A percentile compares a stretch with the other conserved stretches of the same genome.
Evolutionary conservation across 2,888 invertebrate genomes (phyloP).

Genomic region (Agonopterix alstromeriana): DNA sequence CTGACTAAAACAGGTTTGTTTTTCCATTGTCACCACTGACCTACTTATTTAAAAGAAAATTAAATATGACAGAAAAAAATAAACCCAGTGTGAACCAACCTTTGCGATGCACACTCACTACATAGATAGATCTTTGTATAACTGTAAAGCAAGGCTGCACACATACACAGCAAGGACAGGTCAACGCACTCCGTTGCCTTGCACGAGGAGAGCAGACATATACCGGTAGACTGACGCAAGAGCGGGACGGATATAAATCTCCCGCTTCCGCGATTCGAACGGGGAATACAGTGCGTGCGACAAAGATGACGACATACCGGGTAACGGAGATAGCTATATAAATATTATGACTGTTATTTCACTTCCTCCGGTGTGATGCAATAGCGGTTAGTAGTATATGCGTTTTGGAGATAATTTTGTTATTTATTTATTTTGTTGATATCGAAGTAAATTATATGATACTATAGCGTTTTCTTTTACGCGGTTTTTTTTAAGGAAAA

Average conservation of each 20-base stretch:
- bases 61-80: slow-evolving; percentile 10
- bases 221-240: slow-evolving; percentile 25
- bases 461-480: no score
- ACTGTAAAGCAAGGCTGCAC: slow-evolving; percentile 76
- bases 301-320: slow-evolving; percentile 49
- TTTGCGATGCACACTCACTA: slow-evolving; percentile 58
- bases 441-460: no score
- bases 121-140: slow-evolving; percentile 49
- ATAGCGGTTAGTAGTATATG: slow-evolving; percentile 59
- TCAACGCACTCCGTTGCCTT: slow-evolving; percentile 75
- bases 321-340: slow-evolving; percentile 60
- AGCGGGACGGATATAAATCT: slow-evolving; percentile 32
- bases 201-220: slow-evolving; percentile 53
- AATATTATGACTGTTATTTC: slow-evolving; percentile 76
- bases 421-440: no score
- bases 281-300: slow-evolving; percentile 47
- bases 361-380: slow-evolving; percentile 75
- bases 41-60: slow-evolving; percentile 4
- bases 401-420: slow-evolving; percentile 58
- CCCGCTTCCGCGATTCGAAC: slow-evolving; percentile 38
- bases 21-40: slow-evolving; percentile 1
- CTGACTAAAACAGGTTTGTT: slow-evolving; percentile 4
- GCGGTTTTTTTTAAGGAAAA: no score
- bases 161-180: slow-evolving; percentile 72
- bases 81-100: slow-evolving; percentile 48